Evolutionary conservation across 2,113 vertebrate species (phyloP).

Genomic region (Loxodonta africana): DNA sequence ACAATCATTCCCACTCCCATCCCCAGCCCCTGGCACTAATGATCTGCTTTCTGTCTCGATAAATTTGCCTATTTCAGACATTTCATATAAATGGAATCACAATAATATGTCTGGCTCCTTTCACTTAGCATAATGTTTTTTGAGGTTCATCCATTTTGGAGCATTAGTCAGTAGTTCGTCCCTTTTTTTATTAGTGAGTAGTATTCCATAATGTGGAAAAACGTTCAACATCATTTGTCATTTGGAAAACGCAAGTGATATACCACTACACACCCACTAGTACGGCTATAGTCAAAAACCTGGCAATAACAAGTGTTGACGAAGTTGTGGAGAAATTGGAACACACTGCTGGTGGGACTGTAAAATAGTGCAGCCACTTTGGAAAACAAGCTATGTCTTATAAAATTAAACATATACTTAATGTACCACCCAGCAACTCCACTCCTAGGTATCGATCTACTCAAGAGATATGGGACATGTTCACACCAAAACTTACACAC

Average conservation of each 20-base stretch:
- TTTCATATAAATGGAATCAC: not conserved
- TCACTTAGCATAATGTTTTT: not conserved
- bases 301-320: not conserved
- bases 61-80: not conserved
- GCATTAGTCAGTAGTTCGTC: not conserved
- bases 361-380: not conserved
- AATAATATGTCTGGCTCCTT: not conserved
- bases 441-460: not conserved
- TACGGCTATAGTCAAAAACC: not conserved
- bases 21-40: not conserved
- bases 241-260: not conserved
- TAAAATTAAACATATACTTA: not conserved
- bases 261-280: accelerated
- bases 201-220: not conserved
- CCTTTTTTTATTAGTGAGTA: not conserved
- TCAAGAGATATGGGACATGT: not conserved
- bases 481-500: not conserved
- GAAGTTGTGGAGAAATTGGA: not conserved
- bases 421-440: not conserved
- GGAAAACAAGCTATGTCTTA: not conserved
- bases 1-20: not conserved
- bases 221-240: too few species aligned
- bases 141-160: not conserved
- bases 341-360: not conserved
- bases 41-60: too few species aligned